These are phyloP conservation scores for Pocillopora meandrina DNA, from an alignment of 92 coral and sea anemone species.

Conservation along the genomic window DNA sequence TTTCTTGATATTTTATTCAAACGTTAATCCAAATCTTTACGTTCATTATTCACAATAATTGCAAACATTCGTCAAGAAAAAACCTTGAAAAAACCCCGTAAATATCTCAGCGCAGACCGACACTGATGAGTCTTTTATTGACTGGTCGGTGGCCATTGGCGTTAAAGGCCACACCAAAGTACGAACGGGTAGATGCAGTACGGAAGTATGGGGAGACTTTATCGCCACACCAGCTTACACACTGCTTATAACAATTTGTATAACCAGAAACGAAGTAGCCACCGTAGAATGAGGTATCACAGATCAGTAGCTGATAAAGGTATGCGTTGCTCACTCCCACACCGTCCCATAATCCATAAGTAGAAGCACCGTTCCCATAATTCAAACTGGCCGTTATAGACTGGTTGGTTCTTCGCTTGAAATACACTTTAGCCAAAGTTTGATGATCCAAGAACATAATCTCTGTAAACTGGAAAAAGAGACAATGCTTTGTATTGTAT, in stretches of 20 bases:
- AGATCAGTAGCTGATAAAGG: neutral
- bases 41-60: too few relatives aligned
- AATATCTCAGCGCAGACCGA: constrained; percentile 40
- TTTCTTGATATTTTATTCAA: too few relatives aligned
- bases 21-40: too few relatives aligned
- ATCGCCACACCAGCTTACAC: constrained; percentile 13
- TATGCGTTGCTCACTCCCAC: neutral
- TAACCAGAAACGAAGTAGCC: neutral
- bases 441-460: neutral
- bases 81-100: too few relatives aligned
- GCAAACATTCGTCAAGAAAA: too few relatives aligned
- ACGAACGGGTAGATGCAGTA: neutral
- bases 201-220: constrained; percentile 16
- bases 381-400: neutral
- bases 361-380: neutral
- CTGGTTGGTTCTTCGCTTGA: neutral
- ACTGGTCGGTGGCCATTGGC: constrained; percentile 1
- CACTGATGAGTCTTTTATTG: constrained; percentile 27
- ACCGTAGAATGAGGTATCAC: neutral
- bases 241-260: neutral
- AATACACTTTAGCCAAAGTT: neutral
- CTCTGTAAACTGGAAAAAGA: neutral
- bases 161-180: constrained; percentile 44
- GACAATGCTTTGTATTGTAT: neutral
- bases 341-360: neutral